Base-by-base conservation (phyloP, 2,888 invertebrate genomes). In the Caenorhabditis zanzibari region DNA sequence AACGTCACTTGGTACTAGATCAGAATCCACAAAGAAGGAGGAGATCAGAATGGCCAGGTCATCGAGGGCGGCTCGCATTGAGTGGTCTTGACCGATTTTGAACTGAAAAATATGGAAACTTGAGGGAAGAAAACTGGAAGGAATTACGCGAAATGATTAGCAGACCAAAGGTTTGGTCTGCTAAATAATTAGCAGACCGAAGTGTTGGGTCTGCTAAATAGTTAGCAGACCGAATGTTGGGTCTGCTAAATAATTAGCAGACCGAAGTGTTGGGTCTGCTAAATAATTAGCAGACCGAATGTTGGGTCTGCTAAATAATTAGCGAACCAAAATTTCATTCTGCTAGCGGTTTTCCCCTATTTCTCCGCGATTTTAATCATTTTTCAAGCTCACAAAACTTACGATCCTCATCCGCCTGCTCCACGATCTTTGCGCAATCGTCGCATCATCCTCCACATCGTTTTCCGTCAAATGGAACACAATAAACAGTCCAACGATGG, bases 1-100 rank as follows among this genome's bases (percentile, higher is more conserved):
- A 19, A 96, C 95, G 93, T 97, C 97, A 0, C 96, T 96, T 0
- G 96, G 95, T 0, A 97, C 96, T 52, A 96, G 93, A 93, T 97
- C 96, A 9, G 84, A 56, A 35, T 87, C 90, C n/a, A 86, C 87
- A 72, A 92, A 91, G 79, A 92, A 92, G n/a, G 89, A 85, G 6
- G 92, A 89, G 35, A 92, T 82, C 47, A 92, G 77, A n/a, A 80
- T 79, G 10, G 92, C 92, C 35, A 92, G 85, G 44, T 92, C 92
- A 61, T 92, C 92, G 9, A 92, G 68, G 10, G 92, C 92, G 6
- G 82, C 86, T 41, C 92, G 81, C 89, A 92, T 91, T 49, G 85
- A 63, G 35, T 80, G 77, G 63, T 90, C 89, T 77, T 90, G 90
- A 10, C 90, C 86, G 64, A 92, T 88, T 85, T 91, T 92, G 82